Conservation (phyloP, 2,797 vertebrate genomes). For the Pitangus sulphuratus region DNA sequence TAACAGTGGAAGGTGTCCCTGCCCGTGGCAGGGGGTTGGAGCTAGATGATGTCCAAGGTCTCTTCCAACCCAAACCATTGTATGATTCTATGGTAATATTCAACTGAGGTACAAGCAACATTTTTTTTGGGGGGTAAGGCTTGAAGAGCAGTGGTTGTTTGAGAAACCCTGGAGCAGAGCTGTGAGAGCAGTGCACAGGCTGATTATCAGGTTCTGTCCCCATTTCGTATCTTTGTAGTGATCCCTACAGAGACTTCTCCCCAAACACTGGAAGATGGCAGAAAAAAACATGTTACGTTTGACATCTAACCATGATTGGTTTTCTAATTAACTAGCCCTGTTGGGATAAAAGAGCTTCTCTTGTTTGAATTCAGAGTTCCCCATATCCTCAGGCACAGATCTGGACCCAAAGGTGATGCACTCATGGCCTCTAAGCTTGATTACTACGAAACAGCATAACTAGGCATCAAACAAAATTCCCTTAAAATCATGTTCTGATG, state of each 20-base stretch:
- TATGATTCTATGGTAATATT: not conserved
- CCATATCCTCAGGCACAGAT: not conserved
- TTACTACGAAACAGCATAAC: not conserved
- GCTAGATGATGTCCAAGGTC: not conserved
- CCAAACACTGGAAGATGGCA: not conserved
- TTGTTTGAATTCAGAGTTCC: not conserved
- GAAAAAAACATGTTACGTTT: not conserved
- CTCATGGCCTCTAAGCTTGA: not conserved
- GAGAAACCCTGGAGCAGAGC: accelerated
- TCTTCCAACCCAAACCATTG: not conserved
- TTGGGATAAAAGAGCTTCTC: not conserved
- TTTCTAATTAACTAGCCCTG: not conserved
- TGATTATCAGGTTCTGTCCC: not conserved
- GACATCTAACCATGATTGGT: not conserved
- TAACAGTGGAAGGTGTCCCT: not conserved
- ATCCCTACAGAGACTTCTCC: not conserved
- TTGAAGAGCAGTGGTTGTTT: not conserved
- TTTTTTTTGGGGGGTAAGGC: not conserved
- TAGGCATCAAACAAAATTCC: not conserved
- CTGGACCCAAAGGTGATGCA: not conserved
- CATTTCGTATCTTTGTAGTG: not conserved
- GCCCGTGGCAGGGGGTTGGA: not conserved
- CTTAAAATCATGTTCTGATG: not conserved
- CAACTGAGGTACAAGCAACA: not conserved
- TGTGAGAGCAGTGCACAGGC: not conserved